Conservation (phyloP, 2,113 vertebrate species). For the Aphyosemion australe region DNA sequence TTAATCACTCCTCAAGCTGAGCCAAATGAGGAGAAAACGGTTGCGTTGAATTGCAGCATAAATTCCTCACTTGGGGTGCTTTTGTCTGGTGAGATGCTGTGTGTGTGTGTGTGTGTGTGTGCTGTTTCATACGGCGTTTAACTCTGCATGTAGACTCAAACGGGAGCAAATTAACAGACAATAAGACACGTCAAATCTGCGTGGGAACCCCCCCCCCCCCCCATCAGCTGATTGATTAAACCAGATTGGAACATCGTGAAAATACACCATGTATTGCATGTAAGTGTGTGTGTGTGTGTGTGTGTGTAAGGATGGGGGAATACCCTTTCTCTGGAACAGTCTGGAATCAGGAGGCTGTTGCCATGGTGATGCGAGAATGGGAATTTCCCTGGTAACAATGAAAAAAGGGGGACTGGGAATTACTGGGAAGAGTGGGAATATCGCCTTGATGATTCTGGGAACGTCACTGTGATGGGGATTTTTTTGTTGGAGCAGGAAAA, state of each 20-base stretch:
- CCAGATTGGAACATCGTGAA: slow-evolving; percentile 41
- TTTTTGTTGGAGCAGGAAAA: no score
- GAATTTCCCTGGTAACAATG: slow-evolving; percentile 74
- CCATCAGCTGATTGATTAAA: slow-evolving; percentile 49
- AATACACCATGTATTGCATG: no score
- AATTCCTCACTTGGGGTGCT: slow-evolving; percentile 7
- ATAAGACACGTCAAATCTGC: slow-evolving; percentile 39
- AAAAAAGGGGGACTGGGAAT: slow-evolving; percentile 12
- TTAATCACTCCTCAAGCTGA: slow-evolving; percentile 43
- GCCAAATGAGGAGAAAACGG: slow-evolving; percentile 43
- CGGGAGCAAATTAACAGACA: slow-evolving; percentile 44
- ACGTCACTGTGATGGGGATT: neutral
- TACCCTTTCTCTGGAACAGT: slow-evolving; percentile 71
- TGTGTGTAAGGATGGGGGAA: slow-evolving; percentile 61
- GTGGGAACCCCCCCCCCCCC: neutral
- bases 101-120: slow-evolving; percentile 6
- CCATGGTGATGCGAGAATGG: slow-evolving; percentile 62
- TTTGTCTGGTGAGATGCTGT: slow-evolving; percentile 9
- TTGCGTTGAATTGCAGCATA: slow-evolving; percentile 12
- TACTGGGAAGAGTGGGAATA: slow-evolving; percentile 57
- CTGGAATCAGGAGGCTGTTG: slow-evolving; percentile 69
- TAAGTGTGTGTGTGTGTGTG: slow-evolving; percentile 9
- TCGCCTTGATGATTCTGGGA: slow-evolving; percentile 37
- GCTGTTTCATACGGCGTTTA: slow-evolving; percentile 17
- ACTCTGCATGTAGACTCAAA: slow-evolving; percentile 30